Percentiles rank a stretch among this genome's conserved stretches.
phyloP scores from a whole-genome alignment of 1,140 invertebrate genomes.

The Luehdorfia chinensis region DNA sequence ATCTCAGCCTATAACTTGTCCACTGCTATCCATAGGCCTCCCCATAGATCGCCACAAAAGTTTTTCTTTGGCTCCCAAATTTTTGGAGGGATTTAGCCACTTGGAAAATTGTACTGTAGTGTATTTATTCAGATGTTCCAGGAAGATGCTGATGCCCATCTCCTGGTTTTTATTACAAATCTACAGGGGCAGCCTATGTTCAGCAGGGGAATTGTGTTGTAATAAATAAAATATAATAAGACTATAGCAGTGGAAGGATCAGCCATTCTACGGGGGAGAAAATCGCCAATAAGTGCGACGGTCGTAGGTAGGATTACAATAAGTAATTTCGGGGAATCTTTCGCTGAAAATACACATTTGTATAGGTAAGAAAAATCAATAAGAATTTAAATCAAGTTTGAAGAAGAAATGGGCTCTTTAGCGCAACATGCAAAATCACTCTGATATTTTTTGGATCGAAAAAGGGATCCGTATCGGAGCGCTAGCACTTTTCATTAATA shows the following conservation, averaged over 20 bases:
- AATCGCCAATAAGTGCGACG: neutral
- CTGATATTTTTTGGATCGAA: constrained; percentile 1
- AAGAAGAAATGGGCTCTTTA: neutral
- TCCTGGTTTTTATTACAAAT: too few relatives aligned
- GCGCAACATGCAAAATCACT: constrained; percentile 7
- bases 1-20: too few relatives aligned
- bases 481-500: constrained; percentile 12
- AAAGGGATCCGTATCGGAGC: constrained; percentile 3
- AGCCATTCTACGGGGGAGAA: neutral
- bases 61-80: too few relatives aligned
- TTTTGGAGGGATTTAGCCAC: too few relatives aligned
- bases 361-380: too few relatives aligned
- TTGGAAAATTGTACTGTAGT: neutral
- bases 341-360: neutral
- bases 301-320: neutral
- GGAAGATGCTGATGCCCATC: too few relatives aligned
- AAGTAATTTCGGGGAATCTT: neutral
- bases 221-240: neutral
- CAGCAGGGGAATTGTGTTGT: neutral
- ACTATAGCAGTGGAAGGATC: too few relatives aligned
- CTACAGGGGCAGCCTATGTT: too few relatives aligned
- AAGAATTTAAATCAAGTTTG: neutral
- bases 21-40: too few relatives aligned
- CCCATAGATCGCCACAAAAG: too few relatives aligned
- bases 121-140: too few relatives aligned